Conservation (phyloP, 2,797 vertebrate species). For the Phrynocephalus guinanensis region DNA sequence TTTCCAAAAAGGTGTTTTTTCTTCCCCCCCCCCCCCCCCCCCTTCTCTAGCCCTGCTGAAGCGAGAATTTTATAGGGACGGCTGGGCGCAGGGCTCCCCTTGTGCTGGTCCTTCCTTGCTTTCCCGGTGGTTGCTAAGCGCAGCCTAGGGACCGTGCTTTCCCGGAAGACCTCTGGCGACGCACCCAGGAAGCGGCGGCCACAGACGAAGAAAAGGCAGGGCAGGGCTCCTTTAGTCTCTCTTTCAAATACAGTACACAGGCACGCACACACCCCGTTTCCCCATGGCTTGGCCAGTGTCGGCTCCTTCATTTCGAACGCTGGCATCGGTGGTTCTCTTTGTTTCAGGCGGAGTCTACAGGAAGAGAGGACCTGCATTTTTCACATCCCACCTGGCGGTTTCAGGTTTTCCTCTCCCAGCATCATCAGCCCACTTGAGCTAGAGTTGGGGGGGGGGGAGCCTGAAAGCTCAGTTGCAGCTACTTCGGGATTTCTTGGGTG, state of each 20-base stretch:
- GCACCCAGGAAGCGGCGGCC: background rate
- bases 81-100: slow-evolving; percentile 34
- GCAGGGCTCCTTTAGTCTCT: background rate
- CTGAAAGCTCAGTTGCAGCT: background rate
- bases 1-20: background rate
- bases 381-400: background rate
- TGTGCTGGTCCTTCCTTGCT: slow-evolving; percentile 23
- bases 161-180: slow-evolving; percentile 42
- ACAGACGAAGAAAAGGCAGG: background rate
- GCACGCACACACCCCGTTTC: no score
- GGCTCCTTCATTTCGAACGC: background rate
- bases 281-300: background rate
- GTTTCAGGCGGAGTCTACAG: background rate
- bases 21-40: no score
- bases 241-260: no score
- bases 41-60: background rate
- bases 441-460: background rate
- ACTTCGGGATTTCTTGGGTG: background rate
- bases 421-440: background rate
- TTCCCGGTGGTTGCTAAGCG: slow-evolving; percentile 62
- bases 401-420: no score
- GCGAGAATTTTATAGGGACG: background rate
- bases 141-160: slow-evolving; percentile 45
- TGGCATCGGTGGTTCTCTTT: background rate
- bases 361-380: background rate